phyloP scores from a whole-genome alignment of 2,888 invertebrate species.

The Tanypteryx hageni region DNA sequence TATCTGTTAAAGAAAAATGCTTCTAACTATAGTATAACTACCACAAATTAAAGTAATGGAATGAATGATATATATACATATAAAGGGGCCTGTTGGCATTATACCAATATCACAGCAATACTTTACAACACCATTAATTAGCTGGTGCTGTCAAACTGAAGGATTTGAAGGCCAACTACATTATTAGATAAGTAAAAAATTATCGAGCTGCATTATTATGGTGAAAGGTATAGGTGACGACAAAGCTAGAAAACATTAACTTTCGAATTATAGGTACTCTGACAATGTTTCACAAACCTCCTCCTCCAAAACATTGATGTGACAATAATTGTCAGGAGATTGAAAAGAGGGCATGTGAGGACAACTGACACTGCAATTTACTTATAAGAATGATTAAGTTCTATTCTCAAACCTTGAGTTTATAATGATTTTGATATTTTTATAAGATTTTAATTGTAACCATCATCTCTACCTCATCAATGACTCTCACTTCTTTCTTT shows the following conservation, averaged over 20 bases:
- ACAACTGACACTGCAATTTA: too few species aligned
- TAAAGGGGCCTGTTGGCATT: background rate
- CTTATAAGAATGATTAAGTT: too few species aligned
- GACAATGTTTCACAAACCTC: too few species aligned
- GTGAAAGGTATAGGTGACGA: background rate
- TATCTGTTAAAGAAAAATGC: background rate
- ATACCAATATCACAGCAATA: slow-evolving; percentile 54
- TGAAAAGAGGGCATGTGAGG: too few species aligned
- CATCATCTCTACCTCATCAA: too few species aligned
- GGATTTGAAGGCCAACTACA: background rate
- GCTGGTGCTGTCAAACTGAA: background rate
- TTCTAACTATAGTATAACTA: background rate
- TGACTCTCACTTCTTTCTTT: background rate
- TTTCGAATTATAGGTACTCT: too few species aligned
- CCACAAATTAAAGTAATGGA: slow-evolving; percentile 44
- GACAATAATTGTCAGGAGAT: too few species aligned
- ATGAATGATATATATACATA: background rate
- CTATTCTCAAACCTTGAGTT: too few species aligned
- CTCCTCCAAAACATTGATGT: too few species aligned
- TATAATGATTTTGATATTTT: too few species aligned
- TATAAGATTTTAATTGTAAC: too few species aligned
- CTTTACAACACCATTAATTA: background rate
- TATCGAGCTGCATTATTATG: background rate
- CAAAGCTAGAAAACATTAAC: too few species aligned
- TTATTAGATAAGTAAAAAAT: background rate